A percentile compares a stretch with the other conserved stretches of the same genome.
Evolutionary conservation across 2,797 vertebrate genomes (phyloP).

Genomic region (Zonotrichia albicollis): DNA sequence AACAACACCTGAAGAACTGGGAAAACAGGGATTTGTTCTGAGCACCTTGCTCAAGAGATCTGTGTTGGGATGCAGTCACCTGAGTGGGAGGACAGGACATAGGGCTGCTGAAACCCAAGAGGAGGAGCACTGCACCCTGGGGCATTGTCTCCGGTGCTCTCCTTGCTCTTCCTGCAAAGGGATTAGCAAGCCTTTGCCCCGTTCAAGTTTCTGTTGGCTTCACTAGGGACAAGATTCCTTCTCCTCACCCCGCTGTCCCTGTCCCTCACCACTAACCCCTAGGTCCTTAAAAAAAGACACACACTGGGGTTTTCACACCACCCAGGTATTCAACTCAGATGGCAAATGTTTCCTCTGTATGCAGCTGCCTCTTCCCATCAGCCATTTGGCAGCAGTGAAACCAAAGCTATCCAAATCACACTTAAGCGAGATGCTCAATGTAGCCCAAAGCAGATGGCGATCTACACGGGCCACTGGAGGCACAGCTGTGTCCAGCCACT

Average conservation of each 20-base stretch:
- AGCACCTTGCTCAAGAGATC: neutral
- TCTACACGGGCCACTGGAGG: neutral
- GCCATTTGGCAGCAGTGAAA: neutral
- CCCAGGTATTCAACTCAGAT: neutral
- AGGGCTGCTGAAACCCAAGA: neutral
- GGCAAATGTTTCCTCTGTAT: neutral
- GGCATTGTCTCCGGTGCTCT: neutral
- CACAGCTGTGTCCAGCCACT: fast-evolving
- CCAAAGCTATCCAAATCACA: neutral
- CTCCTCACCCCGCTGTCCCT: neutral
- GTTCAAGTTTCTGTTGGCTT: neutral
- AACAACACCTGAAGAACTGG: neutral
- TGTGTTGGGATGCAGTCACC: neutral
- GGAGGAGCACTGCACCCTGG: neutral
- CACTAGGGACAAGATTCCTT: neutral
- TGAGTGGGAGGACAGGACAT: fast-evolving
- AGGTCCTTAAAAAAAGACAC: neutral
- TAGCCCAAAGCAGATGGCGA: slow-evolving; percentile 20
- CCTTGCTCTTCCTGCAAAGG: neutral
- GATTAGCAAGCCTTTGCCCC: neutral
- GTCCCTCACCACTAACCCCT: neutral
- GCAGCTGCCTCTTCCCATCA: neutral
- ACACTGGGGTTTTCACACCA: neutral
- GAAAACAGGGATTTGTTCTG: neutral
- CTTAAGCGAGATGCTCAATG: fast-evolving